phyloP scores from a whole-genome alignment of 53 echinoderm and acorn worm species.

The Paracentrotus lividus region DNA sequence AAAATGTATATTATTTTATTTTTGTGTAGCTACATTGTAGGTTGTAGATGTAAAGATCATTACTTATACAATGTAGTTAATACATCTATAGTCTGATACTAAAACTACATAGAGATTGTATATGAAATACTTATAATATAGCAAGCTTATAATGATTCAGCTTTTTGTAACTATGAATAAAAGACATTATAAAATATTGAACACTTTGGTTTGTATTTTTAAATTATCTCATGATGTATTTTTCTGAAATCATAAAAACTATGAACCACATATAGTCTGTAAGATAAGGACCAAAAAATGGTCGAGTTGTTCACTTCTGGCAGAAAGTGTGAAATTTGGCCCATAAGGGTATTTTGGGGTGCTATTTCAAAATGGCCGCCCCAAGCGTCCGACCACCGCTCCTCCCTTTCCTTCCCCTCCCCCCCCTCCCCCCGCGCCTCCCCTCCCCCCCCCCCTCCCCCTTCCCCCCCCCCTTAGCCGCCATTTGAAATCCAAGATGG shows the following conservation, averaged over 20 bases:
- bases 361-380: too few species aligned
- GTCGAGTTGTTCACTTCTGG: too few species aligned
- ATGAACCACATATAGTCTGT: neutral
- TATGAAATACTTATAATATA: neutral
- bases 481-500: too few species aligned
- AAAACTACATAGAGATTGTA: neutral
- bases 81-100: neutral
- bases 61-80: neutral
- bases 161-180: constrained; percentile 48
- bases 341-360: neutral
- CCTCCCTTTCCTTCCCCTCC: too few species aligned
- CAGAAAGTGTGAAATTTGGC: too few species aligned
- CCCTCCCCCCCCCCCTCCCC: too few species aligned
- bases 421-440: too few species aligned
- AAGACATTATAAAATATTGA: neutral
- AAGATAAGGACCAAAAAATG: too few species aligned
- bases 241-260: neutral
- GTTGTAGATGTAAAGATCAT: neutral
- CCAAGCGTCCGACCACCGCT: too few species aligned
- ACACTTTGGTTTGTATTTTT: neutral
- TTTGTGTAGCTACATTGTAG: neutral
- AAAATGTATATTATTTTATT: too few species aligned
- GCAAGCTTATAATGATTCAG: neutral
- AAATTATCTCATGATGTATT: neutral
- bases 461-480: too few species aligned